Evolutionary conservation across 2,888 invertebrate species (phyloP).

Genomic region (Ophraella communa): DNA sequence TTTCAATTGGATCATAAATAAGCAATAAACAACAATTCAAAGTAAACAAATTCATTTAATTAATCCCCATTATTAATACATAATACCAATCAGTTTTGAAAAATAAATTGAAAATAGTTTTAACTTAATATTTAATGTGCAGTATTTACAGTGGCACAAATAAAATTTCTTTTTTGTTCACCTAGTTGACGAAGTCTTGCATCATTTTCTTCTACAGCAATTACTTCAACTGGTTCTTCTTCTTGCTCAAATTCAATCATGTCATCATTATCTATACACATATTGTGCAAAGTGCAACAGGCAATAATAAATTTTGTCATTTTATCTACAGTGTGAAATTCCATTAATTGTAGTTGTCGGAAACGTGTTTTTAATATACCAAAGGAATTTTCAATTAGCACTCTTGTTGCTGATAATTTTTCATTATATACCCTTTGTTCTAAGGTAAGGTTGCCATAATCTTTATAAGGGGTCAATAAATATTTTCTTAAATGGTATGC

Average conservation of each 20-base stretch:
- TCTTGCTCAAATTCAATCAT: conserved; percentile 5
- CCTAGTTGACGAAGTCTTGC: no score
- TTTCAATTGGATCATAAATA: no score
- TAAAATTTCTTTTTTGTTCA: no score
- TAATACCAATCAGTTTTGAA: no score
- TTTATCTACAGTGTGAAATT: conserved; percentile 5
- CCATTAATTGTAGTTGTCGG: conserved; percentile 1
- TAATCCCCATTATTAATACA: no score
- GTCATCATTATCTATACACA: conserved; percentile 35
- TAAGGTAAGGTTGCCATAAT: conserved; percentile 32
- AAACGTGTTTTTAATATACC: conserved; percentile 6
- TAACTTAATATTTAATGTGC: not conserved
- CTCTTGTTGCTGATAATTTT: conserved; percentile 35
- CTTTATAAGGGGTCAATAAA: conserved; percentile 16
- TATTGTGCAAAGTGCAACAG: conserved; percentile 16
- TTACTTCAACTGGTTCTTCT: not conserved
- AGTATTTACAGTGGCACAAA: not conserved
- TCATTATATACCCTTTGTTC: conserved; percentile 35
- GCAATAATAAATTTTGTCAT: conserved; percentile 41
- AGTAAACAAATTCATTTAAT: no score
- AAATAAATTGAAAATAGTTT: no score
- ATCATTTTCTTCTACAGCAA: not conserved
- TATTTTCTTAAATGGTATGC: conserved; percentile 11
- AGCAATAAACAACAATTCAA: no score
- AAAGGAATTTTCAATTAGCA: conserved; percentile 15